Evolutionary conservation across 2,888 invertebrate species (phyloP).

Genomic region (Pecten maximus): DNA sequence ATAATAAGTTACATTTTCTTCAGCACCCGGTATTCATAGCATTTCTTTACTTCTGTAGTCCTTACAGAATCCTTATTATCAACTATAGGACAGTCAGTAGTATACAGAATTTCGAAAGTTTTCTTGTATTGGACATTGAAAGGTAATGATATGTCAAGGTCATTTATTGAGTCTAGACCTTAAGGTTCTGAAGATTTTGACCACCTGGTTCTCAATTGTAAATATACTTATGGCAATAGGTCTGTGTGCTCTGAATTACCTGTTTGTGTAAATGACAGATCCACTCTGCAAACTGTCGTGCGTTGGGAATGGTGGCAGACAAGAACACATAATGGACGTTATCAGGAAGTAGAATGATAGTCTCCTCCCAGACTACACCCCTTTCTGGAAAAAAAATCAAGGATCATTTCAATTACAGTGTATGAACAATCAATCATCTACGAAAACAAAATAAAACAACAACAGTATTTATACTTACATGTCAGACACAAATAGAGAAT

Average conservation of each 20-base stretch:
- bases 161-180: too few species aligned
- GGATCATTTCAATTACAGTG: not conserved
- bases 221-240: not conserved
- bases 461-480: not conserved
- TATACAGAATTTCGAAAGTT: too few species aligned
- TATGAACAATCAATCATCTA: not conserved
- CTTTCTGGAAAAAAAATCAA: constrained; percentile 86
- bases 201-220: too few species aligned
- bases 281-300: constrained; percentile 90
- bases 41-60: too few species aligned
- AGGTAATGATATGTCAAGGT: too few species aligned
- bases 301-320: constrained; percentile 99
- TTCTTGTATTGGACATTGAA: too few species aligned
- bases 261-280: constrained; percentile 91
- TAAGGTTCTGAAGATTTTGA: too few species aligned
- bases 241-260: constrained; percentile 65
- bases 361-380: constrained; percentile 99
- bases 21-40: too few species aligned
- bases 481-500: not conserved
- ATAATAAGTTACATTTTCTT: too few species aligned
- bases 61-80: too few species aligned
- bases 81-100: too few species aligned
- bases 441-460: too few species aligned
- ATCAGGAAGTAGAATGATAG: constrained; percentile 97
- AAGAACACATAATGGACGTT: constrained; percentile 99